Evolutionary conservation across 2,797 vertebrate species (phyloP), one percentile per base, ranked within the genome.

Genomic region (Mormyrus hasselquistii): DNA sequence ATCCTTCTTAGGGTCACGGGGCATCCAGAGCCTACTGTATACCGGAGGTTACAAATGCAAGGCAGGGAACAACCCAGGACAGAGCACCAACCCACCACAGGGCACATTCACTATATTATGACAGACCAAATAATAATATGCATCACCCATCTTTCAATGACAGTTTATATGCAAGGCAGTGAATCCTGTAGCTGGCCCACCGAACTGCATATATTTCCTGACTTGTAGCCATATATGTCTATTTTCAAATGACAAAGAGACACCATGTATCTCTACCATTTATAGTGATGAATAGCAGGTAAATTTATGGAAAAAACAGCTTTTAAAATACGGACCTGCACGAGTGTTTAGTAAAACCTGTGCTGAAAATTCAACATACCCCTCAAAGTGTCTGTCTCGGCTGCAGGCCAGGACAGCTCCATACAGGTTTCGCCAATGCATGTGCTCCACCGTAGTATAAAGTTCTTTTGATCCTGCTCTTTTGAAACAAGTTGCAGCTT

Each of bases 401-500:
- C 29, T 73, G 9, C 69, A 73, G 69, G 69, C 29, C 2, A 57
- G 53, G 25, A 19, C 9, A 29, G n/a, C 12, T 57, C 85, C 12
- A 34, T 9, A 16, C 29, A 29, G 19, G 25, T 59, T 2, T 16
- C 29, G 1, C 34, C 52, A 65, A 14, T 25, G 2, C 38, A 44
- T 41, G 29, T 44, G 3, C 34, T n/a, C 19, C 25, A 55, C 50
- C 76, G 5, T 12, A 19, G 50, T 41, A 38, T 14, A 22, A 88
- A 38, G 34, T 34, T 69, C 49, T 69, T 53, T 87, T 47, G n/a
- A 91, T 92, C 88, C 91, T 86, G 44, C 88, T 87, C 88, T 92
- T 94, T 93, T 90, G 93, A 92, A 92, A 95, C 95, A 94, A 96
- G 93, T 92, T 91, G 92, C 93, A 89, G 92, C 93, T 93, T 95